These are phyloP conservation scores for Druon quercuslanigerum DNA, from an alignment of 1,140 invertebrate genomes.

Conservation along the genomic window DNA sequence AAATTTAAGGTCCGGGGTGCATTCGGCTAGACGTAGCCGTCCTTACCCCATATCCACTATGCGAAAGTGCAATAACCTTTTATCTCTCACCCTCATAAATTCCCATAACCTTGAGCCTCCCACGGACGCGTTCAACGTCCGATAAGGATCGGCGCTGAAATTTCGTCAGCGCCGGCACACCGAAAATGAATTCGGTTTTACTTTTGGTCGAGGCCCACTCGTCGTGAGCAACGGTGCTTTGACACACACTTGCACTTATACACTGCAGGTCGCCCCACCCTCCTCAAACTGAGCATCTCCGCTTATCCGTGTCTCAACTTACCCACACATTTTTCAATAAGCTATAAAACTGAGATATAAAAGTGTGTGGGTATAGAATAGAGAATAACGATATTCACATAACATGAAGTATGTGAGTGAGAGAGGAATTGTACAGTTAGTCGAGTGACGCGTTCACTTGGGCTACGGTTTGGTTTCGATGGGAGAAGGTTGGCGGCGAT, in stretches of 20 bases:
- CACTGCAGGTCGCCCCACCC: too few species aligned
- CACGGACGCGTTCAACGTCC: slow-evolving; percentile 16
- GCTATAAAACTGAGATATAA: not conserved
- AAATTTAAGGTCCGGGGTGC: too few species aligned
- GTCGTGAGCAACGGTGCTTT: not conserved
- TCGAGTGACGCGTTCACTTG: slow-evolving; percentile 10
- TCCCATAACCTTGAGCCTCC: slow-evolving; percentile 19
- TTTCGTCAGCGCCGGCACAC: slow-evolving; percentile 13
- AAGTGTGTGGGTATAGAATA: not conserved
- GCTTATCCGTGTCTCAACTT: not conserved
- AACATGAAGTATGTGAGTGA: slow-evolving; percentile 7
- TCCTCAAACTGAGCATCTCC: not conserved
- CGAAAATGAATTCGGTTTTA: slow-evolving; percentile 30
- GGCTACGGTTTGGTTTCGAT: slow-evolving; percentile 15
- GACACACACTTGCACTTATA: slow-evolving; percentile 18
- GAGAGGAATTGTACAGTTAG: slow-evolving; percentile 16
- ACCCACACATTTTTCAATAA: not conserved
- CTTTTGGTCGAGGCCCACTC: slow-evolving; percentile 18
- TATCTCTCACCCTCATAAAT: slow-evolving; percentile 36
- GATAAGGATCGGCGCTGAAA: slow-evolving; percentile 22
- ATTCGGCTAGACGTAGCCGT: too few species aligned
- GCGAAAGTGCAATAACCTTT: not conserved
- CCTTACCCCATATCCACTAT: too few species aligned
- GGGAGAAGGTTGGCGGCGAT: slow-evolving; percentile 11
- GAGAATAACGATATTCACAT: slow-evolving; percentile 10